Percentiles rank a stretch among this genome's conserved stretches.
Conservation (phyloP, 2,113 vertebrate species). For the Charina bottae region DNA sequence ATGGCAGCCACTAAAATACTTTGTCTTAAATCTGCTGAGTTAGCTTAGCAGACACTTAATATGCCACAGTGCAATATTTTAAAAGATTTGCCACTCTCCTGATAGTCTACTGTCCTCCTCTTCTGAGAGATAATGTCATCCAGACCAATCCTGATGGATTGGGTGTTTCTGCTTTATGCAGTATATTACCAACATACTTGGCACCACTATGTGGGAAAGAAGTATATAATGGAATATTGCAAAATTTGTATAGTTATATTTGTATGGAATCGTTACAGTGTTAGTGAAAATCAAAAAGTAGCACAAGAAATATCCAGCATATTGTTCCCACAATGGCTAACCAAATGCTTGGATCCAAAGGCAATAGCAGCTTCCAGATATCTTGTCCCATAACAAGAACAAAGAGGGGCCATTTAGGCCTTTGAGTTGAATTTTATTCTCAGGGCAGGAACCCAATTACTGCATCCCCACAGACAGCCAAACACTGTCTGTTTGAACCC, state of each 20-base stretch:
- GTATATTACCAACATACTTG: not conserved
- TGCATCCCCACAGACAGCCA: too few relatives aligned
- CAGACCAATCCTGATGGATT: not conserved
- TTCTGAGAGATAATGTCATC: not conserved
- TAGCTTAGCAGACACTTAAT: conserved; percentile 7
- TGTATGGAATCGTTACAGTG: not conserved
- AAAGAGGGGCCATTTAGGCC: too few relatives aligned
- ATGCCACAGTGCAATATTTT: not conserved
- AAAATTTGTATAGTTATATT: too few relatives aligned
- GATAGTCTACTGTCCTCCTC: not conserved
- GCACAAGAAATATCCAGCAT: not conserved
- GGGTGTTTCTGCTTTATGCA: not conserved
- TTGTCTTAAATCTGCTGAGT: not conserved
- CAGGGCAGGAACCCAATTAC: too few relatives aligned
- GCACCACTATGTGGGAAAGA: not conserved
- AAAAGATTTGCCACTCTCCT: not conserved
- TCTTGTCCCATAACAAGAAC: too few relatives aligned
- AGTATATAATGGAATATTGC: not conserved
- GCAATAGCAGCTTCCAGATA: too few relatives aligned
- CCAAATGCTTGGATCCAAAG: too few relatives aligned
- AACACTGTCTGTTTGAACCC: too few relatives aligned
- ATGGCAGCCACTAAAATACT: not conserved
- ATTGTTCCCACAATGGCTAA: not conserved
- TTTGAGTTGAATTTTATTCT: too few relatives aligned
- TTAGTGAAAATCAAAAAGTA: not conserved